Evolutionary conservation across 2,888 invertebrate species (phyloP).

Genomic region (Yponomeuta sedellus): DNA sequence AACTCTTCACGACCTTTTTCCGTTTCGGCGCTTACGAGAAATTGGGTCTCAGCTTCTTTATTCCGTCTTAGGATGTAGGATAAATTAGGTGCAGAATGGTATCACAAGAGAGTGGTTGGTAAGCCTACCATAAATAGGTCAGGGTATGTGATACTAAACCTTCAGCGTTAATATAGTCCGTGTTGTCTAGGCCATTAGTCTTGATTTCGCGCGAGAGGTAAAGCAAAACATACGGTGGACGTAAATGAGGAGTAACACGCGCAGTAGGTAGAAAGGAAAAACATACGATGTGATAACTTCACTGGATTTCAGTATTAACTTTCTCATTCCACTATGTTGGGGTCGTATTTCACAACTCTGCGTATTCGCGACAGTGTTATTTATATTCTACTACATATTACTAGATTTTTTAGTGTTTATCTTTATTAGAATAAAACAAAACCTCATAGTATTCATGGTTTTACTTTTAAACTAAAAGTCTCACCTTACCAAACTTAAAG

Average conservation of each 20-base stretch:
- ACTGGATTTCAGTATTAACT: conserved; percentile 15
- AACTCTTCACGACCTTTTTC: conserved; percentile 9
- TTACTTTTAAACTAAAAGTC: too few relatives aligned
- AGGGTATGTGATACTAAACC: conserved; percentile 30
- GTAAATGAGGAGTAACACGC: conserved; percentile 55
- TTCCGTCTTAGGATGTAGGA: neutral
- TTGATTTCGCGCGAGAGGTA: conserved; percentile 54
- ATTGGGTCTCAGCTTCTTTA: conserved; percentile 2
- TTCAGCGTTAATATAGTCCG: conserved; percentile 49
- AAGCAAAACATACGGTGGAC: conserved; percentile 60
- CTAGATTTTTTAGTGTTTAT: too few relatives aligned
- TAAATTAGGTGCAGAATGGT: conserved; percentile 19
- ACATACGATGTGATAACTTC: conserved; percentile 30
- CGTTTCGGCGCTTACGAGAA: neutral
- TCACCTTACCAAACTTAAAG: too few relatives aligned
- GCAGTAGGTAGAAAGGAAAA: conserved; percentile 33
- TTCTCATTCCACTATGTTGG: conserved; percentile 5
- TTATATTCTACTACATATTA: conserved; percentile 23
- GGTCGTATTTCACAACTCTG: neutral
- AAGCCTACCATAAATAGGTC: conserved; percentile 58
- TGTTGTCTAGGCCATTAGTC: conserved; percentile 48
- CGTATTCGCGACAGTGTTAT: conserved; percentile 20
- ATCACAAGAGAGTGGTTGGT: conserved; percentile 37
- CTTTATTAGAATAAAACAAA: too few relatives aligned
- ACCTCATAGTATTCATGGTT: too few relatives aligned